phyloP scores from a whole-genome alignment of 2,797 vertebrate genomes.

The Synanceia verrucosa region DNA sequence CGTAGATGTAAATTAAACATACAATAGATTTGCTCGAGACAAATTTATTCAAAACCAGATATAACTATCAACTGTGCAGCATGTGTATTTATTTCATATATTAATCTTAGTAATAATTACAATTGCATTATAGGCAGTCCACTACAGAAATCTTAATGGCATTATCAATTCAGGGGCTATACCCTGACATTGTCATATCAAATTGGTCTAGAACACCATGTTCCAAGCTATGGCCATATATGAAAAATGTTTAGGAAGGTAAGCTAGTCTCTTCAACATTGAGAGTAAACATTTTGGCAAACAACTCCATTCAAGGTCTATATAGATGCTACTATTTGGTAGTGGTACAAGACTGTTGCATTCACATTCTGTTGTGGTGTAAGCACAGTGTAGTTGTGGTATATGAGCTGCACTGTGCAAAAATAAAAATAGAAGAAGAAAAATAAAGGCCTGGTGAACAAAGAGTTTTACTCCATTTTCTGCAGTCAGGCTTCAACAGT shows the following conservation, averaged over 20 bases:
- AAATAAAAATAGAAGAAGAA: conserved; percentile 2
- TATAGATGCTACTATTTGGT: conserved; percentile 52
- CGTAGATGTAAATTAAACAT: too few relatives aligned
- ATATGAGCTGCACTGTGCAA: conserved; percentile 32
- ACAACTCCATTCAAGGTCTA: conserved; percentile 34
- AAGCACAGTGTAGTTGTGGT: conserved; percentile 50
- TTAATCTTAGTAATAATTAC: conserved; percentile 78
- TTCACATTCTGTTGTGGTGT: conserved; percentile 50
- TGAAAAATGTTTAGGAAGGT: conserved; percentile 38
- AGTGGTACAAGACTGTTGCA: conserved; percentile 40
- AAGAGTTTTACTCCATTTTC: conserved; percentile 59
- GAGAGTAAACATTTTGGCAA: conserved; percentile 57
- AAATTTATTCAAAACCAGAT: conserved; percentile 81
- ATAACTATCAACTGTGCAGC: conserved; percentile 78
- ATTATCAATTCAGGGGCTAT: conserved; percentile 54
- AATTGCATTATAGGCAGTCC: conserved; percentile 76
- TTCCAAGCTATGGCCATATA: conserved; percentile 46
- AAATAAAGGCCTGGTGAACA: conserved; percentile 53
- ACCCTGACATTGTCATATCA: conserved; percentile 51
- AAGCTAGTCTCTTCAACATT: conserved; percentile 49
- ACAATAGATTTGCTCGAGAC: conserved; percentile 40
- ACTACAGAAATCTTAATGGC: conserved; percentile 71
- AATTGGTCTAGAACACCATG: conserved; percentile 56
- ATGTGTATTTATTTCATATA: conserved; percentile 51
- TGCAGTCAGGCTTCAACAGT: conserved; percentile 63